Evolutionary conservation across 2,113 vertebrate species (phyloP).

Genomic region (Phrynocephalus versicolor): DNA sequence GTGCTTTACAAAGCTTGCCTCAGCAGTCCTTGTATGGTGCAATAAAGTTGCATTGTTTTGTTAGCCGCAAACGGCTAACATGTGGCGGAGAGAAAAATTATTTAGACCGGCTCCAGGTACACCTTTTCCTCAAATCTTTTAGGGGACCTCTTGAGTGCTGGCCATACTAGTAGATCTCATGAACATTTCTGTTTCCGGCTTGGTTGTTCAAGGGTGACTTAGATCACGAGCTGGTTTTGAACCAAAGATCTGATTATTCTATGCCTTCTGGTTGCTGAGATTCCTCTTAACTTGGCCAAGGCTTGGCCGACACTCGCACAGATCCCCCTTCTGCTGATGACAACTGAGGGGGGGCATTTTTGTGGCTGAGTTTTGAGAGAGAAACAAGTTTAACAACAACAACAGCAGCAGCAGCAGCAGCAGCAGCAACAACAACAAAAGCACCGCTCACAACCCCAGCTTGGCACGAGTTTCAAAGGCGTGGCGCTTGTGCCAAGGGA

Average conservation of each 20-base stretch:
- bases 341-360: accelerated
- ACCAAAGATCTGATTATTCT: not conserved
- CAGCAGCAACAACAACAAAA: no score
- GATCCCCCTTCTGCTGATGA: accelerated
- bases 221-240: not conserved
- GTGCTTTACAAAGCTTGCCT: not conserved
- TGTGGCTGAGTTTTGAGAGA: not conserved
- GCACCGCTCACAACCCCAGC: not conserved
- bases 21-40: not conserved
- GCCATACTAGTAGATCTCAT: not conserved
- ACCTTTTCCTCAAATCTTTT: not conserved
- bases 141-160: not conserved
- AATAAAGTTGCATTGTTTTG: not conserved
- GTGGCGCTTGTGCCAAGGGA: not conserved
- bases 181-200: not conserved
- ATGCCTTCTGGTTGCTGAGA: not conserved
- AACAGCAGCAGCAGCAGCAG: no score
- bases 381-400: no score
- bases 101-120: not conserved
- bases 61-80: not conserved
- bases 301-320: not conserved
- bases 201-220: not conserved
- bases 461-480: not conserved
- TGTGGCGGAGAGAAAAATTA: not conserved
- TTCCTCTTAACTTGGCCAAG: not conserved